Evolutionary conservation across 2,797 vertebrate species (phyloP), one percentile per base, ranked within the genome.

Genomic region (Dryobates pubescens): DNA sequence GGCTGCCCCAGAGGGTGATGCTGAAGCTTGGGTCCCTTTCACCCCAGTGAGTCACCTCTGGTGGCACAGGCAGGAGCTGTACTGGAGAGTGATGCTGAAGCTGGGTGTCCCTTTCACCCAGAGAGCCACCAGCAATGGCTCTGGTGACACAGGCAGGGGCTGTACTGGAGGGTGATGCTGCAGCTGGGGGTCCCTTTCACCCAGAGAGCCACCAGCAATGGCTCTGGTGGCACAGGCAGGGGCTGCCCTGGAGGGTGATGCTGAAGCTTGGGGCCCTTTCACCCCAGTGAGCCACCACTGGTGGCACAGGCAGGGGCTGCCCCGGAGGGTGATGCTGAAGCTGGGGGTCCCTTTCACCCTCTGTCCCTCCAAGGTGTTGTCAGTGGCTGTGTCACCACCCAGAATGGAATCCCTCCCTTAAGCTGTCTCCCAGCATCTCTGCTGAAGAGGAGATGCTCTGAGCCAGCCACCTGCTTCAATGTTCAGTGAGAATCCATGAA

Each of bases 341-440:
- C 13, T 54, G 26, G 53, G 26, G 15, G 47, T 67, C 47, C 49
- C 57, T 57, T 53, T 32, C 61, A n/a, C 32, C 68, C 27, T 1
- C 0, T 1, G 10, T 23, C 43, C 49, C n/a, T 59, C 22, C 14
- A 15, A 30, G 34, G n/a, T 0, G 0, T 9, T 0, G 2, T 7
- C 3, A 4, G 43, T 51, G 56, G 13, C 29, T 47, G 17, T 72
- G 70, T 47, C 84, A 72, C 59, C 7, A 2, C 0, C 0, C 10
- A 9, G 12, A 22, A 49, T 0, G 0, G 53, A 1, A 74, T 64
- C 54, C 71, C 70, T 13, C 1, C 0, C 67, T 86, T 22, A 41
- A 57, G n/a, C 62, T 22, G 23, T 30, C 27, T 79, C 41, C 64
- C 73, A 74, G 41, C 1, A 3, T 23, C 61, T 61, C 64, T 71